phyloP scores from a whole-genome alignment of 2,888 invertebrate genomes.

The Gryllus longicercus region DNA sequence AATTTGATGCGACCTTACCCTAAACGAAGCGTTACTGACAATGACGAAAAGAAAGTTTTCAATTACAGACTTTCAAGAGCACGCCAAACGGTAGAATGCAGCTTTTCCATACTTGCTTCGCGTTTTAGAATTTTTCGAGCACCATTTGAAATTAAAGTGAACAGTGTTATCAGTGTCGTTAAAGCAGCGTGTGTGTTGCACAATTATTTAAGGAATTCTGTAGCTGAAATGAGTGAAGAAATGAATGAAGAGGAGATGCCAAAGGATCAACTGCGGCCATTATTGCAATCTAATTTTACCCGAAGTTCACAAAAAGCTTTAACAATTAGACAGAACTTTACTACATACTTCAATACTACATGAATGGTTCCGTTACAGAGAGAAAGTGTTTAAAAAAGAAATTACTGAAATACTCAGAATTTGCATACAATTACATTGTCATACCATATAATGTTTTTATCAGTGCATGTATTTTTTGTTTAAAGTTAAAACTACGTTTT shows the following conservation, averaged over 20 bases:
- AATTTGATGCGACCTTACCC: neutral
- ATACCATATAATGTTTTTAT: too few species aligned
- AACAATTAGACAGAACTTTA: neutral
- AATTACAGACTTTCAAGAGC: conserved; percentile 19
- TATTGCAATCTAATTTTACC: neutral
- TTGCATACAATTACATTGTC: too few species aligned
- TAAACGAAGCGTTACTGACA: neutral
- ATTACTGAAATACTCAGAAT: too few species aligned
- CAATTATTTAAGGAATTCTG: neutral
- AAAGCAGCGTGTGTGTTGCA: conserved; percentile 19
- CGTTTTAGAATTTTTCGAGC: neutral
- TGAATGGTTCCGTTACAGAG: neutral
- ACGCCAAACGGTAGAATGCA: neutral
- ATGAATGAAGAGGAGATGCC: neutral
- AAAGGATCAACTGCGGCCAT: neutral
- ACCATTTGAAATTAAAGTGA: conserved; percentile 12
- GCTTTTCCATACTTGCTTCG: neutral
- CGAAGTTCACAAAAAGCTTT: neutral
- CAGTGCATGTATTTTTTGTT: too few species aligned
- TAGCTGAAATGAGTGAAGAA: neutral
- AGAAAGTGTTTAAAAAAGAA: neutral
- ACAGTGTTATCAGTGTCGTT: neutral
- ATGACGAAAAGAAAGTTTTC: neutral
- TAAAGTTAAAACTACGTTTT: too few species aligned
- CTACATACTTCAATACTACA: neutral